Evolutionary conservation across 2,113 vertebrate genomes (phyloP).

Genomic region (Corvus moneduloides): DNA sequence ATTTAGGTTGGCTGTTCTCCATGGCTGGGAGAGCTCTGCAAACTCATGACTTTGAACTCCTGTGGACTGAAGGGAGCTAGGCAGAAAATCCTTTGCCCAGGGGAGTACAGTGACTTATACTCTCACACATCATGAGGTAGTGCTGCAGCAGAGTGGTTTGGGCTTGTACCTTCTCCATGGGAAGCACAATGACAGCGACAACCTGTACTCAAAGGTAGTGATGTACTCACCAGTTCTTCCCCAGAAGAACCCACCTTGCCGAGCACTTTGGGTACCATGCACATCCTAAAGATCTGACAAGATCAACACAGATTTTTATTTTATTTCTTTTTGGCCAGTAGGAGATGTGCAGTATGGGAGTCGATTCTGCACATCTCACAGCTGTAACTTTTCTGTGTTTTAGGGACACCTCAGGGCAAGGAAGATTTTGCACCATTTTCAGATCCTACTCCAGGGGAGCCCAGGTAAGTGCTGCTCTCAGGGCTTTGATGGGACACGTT

Average conservation of each 20-base stretch:
- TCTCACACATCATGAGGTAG: not conserved
- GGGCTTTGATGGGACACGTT: not conserved
- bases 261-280: not conserved
- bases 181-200: fast-evolving
- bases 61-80: not conserved
- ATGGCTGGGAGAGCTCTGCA: not conserved
- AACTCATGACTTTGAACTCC: not conserved
- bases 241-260: fast-evolving
- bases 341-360: not conserved
- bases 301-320: not conserved
- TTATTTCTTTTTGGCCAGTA: not conserved
- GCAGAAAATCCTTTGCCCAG: not conserved
- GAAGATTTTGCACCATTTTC: constrained; percentile 98
- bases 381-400: constrained; percentile 34
- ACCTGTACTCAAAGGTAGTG: not conserved
- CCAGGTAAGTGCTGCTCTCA: constrained; percentile 80
- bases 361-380: not conserved
- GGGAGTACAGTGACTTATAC: not conserved
- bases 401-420: constrained; percentile 98
- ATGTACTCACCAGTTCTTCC: not conserved
- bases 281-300: not conserved
- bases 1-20: not conserved
- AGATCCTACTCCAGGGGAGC: constrained; percentile 96
- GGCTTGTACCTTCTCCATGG: not conserved
- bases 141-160: not conserved